These are phyloP conservation scores for Hypocryptadius cinnamomeus DNA, from an alignment of 2,113 vertebrate species.

Conservation along the genomic window DNA sequence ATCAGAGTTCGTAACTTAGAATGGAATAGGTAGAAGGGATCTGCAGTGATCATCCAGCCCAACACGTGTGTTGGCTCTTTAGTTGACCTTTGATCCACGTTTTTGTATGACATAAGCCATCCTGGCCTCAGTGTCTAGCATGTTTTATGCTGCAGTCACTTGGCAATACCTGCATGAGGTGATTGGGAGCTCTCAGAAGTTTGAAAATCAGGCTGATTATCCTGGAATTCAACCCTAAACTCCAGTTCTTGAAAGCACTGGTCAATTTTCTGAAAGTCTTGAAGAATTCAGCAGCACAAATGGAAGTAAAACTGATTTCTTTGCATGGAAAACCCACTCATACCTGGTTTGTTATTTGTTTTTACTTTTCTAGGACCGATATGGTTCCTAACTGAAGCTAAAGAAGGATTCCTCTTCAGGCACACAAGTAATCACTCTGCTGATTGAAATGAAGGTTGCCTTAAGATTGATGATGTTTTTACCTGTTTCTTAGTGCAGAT, in stretches of 20 bases:
- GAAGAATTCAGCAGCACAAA: not conserved
- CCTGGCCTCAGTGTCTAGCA: not conserved
- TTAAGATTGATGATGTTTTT: conserved; percentile 30
- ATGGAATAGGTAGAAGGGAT: not conserved
- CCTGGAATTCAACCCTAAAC: not conserved
- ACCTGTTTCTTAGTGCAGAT: not conserved
- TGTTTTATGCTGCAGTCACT: not conserved
- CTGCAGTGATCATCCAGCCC: not conserved
- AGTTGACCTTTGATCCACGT: not conserved
- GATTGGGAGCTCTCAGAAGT: not conserved
- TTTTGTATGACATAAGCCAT: not conserved
- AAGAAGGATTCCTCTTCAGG: not conserved
- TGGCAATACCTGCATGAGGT: not conserved
- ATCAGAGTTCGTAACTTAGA: not conserved
- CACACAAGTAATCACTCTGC: not conserved
- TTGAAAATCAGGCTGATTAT: not conserved
- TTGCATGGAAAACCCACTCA: not conserved
- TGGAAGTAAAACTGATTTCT: not conserved
- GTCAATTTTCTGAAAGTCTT: not conserved
- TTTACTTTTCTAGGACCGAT: conserved; percentile 67
- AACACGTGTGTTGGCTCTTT: not conserved
- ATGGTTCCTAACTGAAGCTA: conserved; percentile 59
- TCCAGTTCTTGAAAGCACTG: not conserved
- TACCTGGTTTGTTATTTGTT: not conserved
- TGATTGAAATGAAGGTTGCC: not conserved